Evolutionary conservation across 2,797 vertebrate species (phyloP).

Genomic region (Acipenser oxyrinchus): DNA sequence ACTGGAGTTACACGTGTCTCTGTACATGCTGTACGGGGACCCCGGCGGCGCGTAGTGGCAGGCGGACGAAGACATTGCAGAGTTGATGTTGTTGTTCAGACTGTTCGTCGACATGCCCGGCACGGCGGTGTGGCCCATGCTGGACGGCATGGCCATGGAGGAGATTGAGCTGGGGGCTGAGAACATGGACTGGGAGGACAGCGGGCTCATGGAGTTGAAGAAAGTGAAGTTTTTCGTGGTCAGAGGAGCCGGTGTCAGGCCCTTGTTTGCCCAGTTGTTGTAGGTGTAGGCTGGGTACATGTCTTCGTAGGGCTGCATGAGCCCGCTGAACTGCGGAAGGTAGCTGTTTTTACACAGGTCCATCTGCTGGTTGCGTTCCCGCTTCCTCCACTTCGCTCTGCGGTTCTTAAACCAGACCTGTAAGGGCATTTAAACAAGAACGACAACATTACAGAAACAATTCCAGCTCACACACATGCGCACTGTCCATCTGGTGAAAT

Average conservation of each 20-base stretch:
- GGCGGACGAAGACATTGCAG: slow-evolving; percentile 85
- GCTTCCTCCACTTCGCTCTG: slow-evolving; percentile 94
- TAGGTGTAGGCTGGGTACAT: slow-evolving; percentile 94
- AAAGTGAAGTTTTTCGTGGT: slow-evolving; percentile 97
- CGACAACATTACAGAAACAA: neutral
- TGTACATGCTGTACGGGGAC: slow-evolving; percentile 91
- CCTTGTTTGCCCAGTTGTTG: slow-evolving; percentile 98
- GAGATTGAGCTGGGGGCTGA: slow-evolving; percentile 91
- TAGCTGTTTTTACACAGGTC: slow-evolving; percentile 97
- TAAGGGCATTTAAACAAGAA: slow-evolving; percentile 11
- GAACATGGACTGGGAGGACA: slow-evolving; percentile 96
- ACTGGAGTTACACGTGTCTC: slow-evolving; percentile 97
- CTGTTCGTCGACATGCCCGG: slow-evolving; percentile 82
- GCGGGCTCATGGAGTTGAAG: slow-evolving; percentile 96
- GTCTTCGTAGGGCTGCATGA: slow-evolving; percentile 96
- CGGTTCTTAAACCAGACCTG: slow-evolving; percentile 99
- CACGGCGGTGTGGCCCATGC: slow-evolving; percentile 86
- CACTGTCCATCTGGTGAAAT: too few relatives aligned
- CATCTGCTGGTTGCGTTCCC: slow-evolving; percentile 97
- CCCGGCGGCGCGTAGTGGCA: slow-evolving; percentile 90
- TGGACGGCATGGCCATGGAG: slow-evolving; percentile 92
- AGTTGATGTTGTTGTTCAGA: slow-evolving; percentile 93
- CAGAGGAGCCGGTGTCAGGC: slow-evolving; percentile 80
- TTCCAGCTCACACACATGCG: too few relatives aligned
- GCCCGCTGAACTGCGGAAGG: slow-evolving; percentile 92